Percentiles rank a stretch among this genome's conserved stretches.
These are phyloP conservation scores for Conomelus anceps DNA, from an alignment of 2,888 invertebrate species.

Conservation along the genomic window DNA sequence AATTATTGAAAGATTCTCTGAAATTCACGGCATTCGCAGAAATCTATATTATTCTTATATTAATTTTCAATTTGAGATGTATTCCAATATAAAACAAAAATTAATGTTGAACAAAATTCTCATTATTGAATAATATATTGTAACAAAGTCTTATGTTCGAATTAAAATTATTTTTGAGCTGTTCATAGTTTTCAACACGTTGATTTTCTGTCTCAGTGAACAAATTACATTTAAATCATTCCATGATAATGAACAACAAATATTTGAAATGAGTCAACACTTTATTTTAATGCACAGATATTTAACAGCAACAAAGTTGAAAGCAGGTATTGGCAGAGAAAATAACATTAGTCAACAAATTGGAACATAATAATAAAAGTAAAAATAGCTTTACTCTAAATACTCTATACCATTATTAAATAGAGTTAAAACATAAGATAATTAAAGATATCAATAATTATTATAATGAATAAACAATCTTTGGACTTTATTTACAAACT, in stretches of 20 bases:
- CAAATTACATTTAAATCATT: background rate
- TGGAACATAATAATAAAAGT: background rate
- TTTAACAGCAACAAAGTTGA: background rate
- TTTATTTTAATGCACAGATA: background rate
- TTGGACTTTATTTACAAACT: slow-evolving; percentile 26
- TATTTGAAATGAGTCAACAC: background rate
- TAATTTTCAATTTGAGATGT: background rate
- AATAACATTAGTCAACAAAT: background rate
- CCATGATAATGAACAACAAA: background rate
- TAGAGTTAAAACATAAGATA: slow-evolving; percentile 13
- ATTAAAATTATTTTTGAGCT: background rate
- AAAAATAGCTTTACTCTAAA: background rate
- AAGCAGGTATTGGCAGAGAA: background rate
- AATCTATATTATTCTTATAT: background rate
- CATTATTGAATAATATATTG: background rate
- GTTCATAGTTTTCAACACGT: background rate
- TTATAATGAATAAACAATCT: slow-evolving; percentile 24
- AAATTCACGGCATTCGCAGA: background rate
- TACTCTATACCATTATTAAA: background rate
- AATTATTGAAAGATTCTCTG: background rate
- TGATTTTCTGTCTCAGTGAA: background rate
- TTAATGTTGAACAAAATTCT: background rate
- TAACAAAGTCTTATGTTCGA: background rate
- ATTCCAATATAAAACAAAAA: background rate
- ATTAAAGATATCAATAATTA: slow-evolving; percentile 20